Base-by-base conservation (phyloP, 2,797 vertebrate species). In the Anas bahamensis region DNA sequence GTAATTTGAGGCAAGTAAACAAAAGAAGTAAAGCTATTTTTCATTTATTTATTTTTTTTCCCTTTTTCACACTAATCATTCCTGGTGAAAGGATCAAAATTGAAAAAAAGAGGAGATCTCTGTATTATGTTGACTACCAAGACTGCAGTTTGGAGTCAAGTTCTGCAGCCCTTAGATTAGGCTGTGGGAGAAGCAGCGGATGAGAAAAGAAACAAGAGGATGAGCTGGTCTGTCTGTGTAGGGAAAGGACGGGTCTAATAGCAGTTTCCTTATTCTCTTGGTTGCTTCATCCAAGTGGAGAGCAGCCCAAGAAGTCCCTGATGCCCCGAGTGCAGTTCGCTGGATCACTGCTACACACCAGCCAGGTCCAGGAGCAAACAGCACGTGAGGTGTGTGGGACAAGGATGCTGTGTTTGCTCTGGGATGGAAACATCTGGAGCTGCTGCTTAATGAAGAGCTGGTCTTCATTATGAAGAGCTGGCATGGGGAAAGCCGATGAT, bases 31-130 rank as follows among this genome's bases (percentile, higher is more conserved):
- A 61, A 76, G 4, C 10, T 41, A 1, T 76, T 66, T 74, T 76
- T 91, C 88, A 64, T 84, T 91, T 91, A 73, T 83, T 92, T 92
- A 68, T 41, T 66, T 92, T 89, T 78, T 89, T 31, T 88, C 46
- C 60, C 59, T 83, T n/a, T 92, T 65, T 39, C 11, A 35, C 33
- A 55, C 21, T 75, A 69, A 80, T 63, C 8, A 17, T 61, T 82
- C 61, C 61, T 2, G 0, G 24, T 83, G 35, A 80, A 76, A 41
- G 21, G 79, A 87, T 71, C 88, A 89, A 87, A 89, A 83, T 33
- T 44, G 78, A 88, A 71, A 31, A 42, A 18, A 84, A 14, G 19
- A 77, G 28, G n/a, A 60, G 24, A 69, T 55, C 19, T 77, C 52
- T 78, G 16, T 52, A 46, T 63, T 70, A 13, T 14, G 50, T 61